Evolutionary conservation across 1,140 invertebrate species (phyloP).

Genomic region (Lutraria rhynchaena): DNA sequence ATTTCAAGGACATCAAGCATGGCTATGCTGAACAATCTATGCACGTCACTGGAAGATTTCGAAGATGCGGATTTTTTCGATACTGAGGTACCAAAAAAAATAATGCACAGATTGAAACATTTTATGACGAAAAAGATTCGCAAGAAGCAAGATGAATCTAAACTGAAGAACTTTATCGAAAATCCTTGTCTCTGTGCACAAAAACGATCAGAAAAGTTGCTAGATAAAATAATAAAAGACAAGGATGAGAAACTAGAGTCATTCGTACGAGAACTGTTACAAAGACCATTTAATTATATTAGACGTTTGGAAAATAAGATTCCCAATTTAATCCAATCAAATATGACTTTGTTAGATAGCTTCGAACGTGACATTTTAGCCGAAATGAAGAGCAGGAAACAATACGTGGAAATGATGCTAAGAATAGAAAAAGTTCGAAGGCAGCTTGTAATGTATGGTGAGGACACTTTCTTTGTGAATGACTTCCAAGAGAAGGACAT

Average conservation of each 20-base stretch:
- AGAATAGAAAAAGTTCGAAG: conserved; percentile 33
- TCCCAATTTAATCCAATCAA: conserved; percentile 33
- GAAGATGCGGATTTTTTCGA: conserved; percentile 27
- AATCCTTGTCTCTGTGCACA: conserved; percentile 17
- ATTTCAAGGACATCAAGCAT: not conserved
- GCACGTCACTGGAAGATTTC: conserved; percentile 28
- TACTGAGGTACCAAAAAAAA: conserved; percentile 30
- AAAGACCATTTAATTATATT: conserved; percentile 48
- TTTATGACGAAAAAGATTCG: conserved; percentile 26
- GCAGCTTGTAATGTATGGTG: conserved; percentile 35
- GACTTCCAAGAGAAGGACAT: conserved; percentile 53
- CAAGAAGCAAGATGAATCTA: conserved; percentile 34
- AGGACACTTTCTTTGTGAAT: conserved; percentile 30
- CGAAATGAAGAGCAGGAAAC: conserved; percentile 9
- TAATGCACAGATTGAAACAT: not conserved
- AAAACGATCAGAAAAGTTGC: conserved; percentile 40
- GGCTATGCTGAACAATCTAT: conserved; percentile 4
- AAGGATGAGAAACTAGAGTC: conserved; percentile 33
- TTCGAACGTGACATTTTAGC: conserved; percentile 32
- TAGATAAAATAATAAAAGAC: conserved; percentile 33
- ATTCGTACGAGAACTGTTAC: conserved; percentile 34
- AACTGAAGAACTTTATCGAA: conserved; percentile 26
- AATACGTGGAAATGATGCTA: conserved; percentile 37
- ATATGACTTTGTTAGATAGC: conserved; percentile 16
- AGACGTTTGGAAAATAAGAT: conserved; percentile 40